phyloP scores from a whole-genome alignment of 37 sponge, comb jelly and placozoan species.

The Cladorhizidae sp. region DNA sequence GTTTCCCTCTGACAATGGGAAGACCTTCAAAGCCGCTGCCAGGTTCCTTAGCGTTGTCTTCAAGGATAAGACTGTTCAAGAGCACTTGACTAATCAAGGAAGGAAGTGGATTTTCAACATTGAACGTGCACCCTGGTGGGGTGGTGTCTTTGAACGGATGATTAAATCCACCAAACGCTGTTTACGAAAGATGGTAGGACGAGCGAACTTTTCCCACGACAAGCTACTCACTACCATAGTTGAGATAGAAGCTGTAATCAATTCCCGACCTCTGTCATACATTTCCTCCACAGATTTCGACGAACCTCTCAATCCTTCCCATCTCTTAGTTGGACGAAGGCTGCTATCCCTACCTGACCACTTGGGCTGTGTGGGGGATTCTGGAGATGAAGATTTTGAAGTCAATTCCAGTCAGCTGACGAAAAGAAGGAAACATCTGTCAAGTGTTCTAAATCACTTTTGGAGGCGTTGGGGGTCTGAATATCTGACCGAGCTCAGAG shows the following conservation, averaged over 20 bases:
- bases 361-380: no score
- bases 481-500: no score
- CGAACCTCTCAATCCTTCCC: conserved; percentile 2
- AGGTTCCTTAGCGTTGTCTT: no score
- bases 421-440: neutral
- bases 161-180: no score
- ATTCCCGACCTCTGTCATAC: conserved; percentile 2
- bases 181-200: conserved; percentile 7
- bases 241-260: conserved; percentile 12
- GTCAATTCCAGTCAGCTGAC: neutral
- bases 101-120: conserved; percentile 25
- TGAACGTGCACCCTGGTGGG: conserved; percentile 11
- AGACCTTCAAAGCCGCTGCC: no score
- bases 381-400: conserved; percentile 11
- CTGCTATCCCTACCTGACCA: no score
- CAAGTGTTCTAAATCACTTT: conserved; percentile 7
- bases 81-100: conserved; percentile 22
- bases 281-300: conserved; percentile 12
- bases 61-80: conserved; percentile 3
- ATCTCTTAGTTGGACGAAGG: neutral
- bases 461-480: conserved; percentile 11
- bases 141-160: conserved; percentile 4
- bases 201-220: conserved; percentile 1
- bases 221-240: neutral
- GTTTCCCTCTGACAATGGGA: neutral